Percentiles rank a stretch among this genome's conserved stretches.
phyloP scores from a whole-genome alignment of 2,113 vertebrate species.

The Tauraco erythrolophus region DNA sequence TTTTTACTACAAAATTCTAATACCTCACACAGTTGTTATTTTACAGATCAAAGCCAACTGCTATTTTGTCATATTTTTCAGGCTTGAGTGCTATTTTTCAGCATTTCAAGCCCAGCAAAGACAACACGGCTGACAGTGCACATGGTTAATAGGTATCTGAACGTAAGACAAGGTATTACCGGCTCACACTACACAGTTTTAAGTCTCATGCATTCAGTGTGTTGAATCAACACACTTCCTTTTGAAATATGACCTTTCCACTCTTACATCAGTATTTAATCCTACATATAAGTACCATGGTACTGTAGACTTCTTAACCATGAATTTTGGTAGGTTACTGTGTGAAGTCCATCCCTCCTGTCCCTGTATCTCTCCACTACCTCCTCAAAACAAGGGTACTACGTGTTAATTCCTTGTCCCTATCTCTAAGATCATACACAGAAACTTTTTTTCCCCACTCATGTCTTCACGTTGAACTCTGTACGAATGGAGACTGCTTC shows the following conservation, averaged over 20 bases:
- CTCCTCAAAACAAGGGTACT: neutral
- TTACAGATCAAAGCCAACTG: neutral
- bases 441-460: neutral
- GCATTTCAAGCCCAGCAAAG: neutral
- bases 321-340: neutral
- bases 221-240: neutral
- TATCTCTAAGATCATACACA: neutral
- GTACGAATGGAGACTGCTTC: fast-evolving
- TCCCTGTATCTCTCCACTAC: neutral
- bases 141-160: neutral
- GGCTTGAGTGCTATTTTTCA: neutral
- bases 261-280: neutral
- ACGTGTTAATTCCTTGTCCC: fast-evolving
- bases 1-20: neutral
- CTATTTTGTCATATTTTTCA: neutral
- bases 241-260: neutral
- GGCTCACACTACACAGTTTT: neutral
- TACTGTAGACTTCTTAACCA: neutral
- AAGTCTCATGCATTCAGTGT: neutral
- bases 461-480: fast-evolving
- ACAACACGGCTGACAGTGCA: neutral
- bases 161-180: neutral
- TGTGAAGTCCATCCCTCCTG: fast-evolving
- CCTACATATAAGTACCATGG: neutral
- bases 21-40: neutral